A percentile compares a stretch with the other conserved stretches of the same genome.
These are phyloP conservation scores for Aphaenogaster floridana DNA, from an alignment of 1,140 invertebrate genomes.

Conservation along the genomic window DNA sequence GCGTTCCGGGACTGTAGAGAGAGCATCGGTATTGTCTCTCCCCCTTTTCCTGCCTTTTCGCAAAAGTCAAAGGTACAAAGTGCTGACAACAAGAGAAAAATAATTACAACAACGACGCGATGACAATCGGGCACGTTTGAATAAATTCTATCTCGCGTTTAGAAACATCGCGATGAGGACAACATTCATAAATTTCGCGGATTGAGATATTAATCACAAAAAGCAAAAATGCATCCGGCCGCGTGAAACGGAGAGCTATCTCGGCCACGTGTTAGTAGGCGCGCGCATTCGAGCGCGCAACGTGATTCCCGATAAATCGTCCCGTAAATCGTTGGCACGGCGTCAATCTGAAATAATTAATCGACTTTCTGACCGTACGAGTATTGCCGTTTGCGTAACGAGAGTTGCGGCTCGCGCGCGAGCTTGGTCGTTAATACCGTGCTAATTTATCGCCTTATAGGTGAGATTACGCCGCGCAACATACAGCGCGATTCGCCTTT, in stretches of 20 bases:
- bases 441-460: constrained; percentile 70
- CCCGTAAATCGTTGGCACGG: constrained; percentile 65
- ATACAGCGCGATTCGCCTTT: constrained; percentile 35
- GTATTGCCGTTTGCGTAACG: constrained; percentile 62
- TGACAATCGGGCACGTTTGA: background rate
- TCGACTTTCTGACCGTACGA: constrained; percentile 48
- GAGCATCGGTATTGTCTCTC: no score
- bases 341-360: constrained; percentile 74
- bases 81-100: background rate
- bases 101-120: background rate
- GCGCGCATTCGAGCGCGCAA: constrained; percentile 62
- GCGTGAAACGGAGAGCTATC: constrained; percentile 39
- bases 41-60: background rate
- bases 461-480: constrained; percentile 46
- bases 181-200: constrained; percentile 59
- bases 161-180: constrained; percentile 8
- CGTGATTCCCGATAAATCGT: constrained; percentile 63
- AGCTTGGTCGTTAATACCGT: constrained; percentile 68
- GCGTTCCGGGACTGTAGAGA: background rate
- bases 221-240: constrained; percentile 11
- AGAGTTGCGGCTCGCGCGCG: constrained; percentile 61
- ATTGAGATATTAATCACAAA: constrained; percentile 56
- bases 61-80: background rate
- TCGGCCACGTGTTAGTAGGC: constrained; percentile 42
- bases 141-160: background rate